Conservation (phyloP, 2,113 vertebrate species). For the Symphodus melops region DNA sequence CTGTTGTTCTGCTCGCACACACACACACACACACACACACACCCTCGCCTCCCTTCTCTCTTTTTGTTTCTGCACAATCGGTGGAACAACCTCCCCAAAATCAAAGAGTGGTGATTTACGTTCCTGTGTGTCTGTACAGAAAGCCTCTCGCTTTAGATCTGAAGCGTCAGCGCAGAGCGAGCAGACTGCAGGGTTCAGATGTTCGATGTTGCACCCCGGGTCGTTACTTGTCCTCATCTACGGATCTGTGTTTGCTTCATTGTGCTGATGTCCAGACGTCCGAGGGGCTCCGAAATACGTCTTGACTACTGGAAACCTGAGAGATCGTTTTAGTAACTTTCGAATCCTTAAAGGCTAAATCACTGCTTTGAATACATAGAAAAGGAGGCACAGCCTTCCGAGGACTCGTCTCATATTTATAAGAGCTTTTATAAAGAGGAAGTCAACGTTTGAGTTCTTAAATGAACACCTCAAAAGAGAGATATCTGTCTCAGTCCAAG, state of each 20-base stretch:
- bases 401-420: no score
- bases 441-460: no score
- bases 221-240: not conserved
- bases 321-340: no score
- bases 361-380: no score
- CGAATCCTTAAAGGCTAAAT: no score
- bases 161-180: not conserved
- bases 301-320: no score
- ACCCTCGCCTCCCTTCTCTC: not conserved
- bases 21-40: not conserved
- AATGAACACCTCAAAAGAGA: no score
- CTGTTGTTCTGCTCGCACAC: not conserved
- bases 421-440: no score
- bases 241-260: not conserved
- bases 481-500: no score
- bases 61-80: not conserved
- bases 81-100: not conserved
- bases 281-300: no score
- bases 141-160: not conserved
- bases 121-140: slow-evolving; percentile 1
- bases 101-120: not conserved
- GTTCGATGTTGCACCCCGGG: no score
- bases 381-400: no score
- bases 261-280: not conserved
- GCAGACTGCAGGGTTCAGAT: not conserved